Evolutionary conservation across 2,888 invertebrate species (phyloP).

Genomic region (Eilema depressum): DNA sequence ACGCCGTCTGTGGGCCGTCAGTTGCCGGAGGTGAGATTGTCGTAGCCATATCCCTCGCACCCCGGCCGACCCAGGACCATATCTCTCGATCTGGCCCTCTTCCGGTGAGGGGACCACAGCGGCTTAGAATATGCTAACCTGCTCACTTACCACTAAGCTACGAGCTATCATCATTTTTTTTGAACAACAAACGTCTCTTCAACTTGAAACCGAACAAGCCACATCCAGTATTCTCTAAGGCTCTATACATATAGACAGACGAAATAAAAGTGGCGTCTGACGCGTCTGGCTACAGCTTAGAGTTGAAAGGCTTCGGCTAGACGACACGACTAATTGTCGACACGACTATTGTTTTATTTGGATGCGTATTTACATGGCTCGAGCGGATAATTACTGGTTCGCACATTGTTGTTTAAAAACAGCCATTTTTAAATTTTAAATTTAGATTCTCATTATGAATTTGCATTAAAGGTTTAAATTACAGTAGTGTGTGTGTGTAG

Average conservation of each 20-base stretch:
- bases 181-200: background rate
- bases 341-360: slow-evolving; percentile 65
- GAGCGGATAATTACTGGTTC: slow-evolving; percentile 4
- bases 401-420: background rate
- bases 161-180: no score
- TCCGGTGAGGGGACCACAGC: no score
- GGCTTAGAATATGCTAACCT: no score
- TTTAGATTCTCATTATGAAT: no score
- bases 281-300: slow-evolving; percentile 81
- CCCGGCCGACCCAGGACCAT: no score
- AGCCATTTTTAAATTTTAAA: background rate
- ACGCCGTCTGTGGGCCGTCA: no score
- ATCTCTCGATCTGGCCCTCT: no score
- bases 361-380: slow-evolving; percentile 45
- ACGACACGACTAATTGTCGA: slow-evolving; percentile 78
- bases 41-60: no score
- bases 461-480: no score
- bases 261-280: slow-evolving; percentile 77
- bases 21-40: no score
- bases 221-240: slow-evolving; percentile 43
- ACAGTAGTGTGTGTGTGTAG: no score
- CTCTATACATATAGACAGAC: slow-evolving; percentile 57
- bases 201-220: slow-evolving; percentile 25
- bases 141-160: no score
- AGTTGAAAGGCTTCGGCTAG: slow-evolving; percentile 81